These are phyloP conservation scores for Mormoops blainvillei DNA, from an alignment of 2,113 vertebrate species.

Conservation along the genomic window DNA sequence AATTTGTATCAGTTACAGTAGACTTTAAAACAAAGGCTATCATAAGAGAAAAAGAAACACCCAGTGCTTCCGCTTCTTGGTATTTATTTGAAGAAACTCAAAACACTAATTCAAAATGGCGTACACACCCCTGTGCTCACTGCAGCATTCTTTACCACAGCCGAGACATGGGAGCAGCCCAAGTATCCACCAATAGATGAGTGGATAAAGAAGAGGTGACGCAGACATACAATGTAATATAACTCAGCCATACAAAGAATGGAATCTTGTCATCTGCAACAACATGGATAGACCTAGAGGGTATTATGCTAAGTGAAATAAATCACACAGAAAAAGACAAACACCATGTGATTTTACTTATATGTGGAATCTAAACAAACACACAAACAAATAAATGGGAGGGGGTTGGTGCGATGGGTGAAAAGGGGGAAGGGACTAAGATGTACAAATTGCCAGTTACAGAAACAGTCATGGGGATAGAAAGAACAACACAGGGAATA, in stretches of 20 bases:
- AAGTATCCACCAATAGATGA: neutral
- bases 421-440: neutral
- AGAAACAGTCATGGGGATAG: neutral
- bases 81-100: neutral
- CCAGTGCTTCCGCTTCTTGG: neutral
- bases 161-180: neutral
- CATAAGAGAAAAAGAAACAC: neutral
- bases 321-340: neutral
- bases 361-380: neutral
- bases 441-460: neutral
- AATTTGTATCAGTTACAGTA: neutral
- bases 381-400: neutral
- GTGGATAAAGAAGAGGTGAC: neutral
- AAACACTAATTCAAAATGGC: neutral
- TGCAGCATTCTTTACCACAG: neutral
- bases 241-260: neutral
- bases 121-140: neutral
- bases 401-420: neutral
- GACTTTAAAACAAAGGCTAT: neutral
- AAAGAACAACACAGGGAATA: neutral
- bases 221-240: neutral
- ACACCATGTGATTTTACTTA: neutral
- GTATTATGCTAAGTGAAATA: neutral
- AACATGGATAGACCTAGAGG: neutral
- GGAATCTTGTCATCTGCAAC: neutral